phyloP scores from a whole-genome alignment of 2,797 vertebrate species.

The Halcyon chelicuti region DNA sequence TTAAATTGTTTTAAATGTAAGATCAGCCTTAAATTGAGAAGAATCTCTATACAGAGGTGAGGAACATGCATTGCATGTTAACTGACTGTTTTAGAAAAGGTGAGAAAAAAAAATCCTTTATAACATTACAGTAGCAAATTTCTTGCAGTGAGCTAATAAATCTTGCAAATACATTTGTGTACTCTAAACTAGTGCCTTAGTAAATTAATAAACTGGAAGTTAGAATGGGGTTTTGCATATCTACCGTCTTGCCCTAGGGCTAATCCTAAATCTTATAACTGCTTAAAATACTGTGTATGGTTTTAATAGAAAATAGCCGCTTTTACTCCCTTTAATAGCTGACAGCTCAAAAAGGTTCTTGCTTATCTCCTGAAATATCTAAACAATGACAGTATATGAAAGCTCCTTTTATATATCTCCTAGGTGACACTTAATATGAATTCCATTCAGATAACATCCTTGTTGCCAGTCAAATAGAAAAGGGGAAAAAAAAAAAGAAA shows the following conservation, averaged over 20 bases:
- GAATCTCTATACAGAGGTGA: neutral
- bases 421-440: constrained; percentile 15
- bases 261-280: neutral
- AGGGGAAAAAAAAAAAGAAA: neutral
- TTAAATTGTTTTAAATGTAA: neutral
- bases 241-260: neutral
- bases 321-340: neutral
- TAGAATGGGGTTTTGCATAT: neutral
- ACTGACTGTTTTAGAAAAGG: neutral
- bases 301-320: constrained; percentile 8
- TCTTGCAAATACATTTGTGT: neutral
- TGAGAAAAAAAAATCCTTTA: neutral
- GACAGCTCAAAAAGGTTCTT: neutral
- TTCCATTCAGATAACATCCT: neutral
- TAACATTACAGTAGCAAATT: neutral
- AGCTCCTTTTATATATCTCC: constrained; percentile 8
- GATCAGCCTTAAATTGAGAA: neutral
- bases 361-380: constrained; percentile 23
- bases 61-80: neutral
- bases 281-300: neutral
- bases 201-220: neutral
- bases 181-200: neutral
- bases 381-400: neutral
- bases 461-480: constrained; percentile 5
- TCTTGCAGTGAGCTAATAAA: neutral